Percentiles rank a stretch among this genome's conserved stretches.
Evolutionary conservation across 2,888 invertebrate species (phyloP).

Genomic region (Zygogramma bicolorata): DNA sequence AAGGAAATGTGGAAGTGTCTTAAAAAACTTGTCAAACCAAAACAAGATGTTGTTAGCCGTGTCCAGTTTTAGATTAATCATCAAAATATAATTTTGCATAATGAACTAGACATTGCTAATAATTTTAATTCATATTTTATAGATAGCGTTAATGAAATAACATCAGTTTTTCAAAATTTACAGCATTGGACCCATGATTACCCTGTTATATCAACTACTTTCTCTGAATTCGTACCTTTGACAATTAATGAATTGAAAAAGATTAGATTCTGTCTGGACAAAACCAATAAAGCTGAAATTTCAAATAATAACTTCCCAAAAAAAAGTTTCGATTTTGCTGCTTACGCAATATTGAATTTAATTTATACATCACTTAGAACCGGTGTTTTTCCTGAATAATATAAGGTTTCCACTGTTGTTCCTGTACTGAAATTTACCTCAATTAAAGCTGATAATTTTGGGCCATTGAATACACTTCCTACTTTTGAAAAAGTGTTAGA

Average conservation of each 20-base stretch:
- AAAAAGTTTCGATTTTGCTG: slow-evolving; percentile 12
- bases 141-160: slow-evolving; percentile 2
- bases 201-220: slow-evolving; percentile 6
- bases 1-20: slow-evolving; percentile 13
- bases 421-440: slow-evolving; percentile 6
- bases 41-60: slow-evolving; percentile 11
- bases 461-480: slow-evolving; percentile 15
- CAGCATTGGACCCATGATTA: slow-evolving; percentile 1
- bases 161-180: slow-evolving; percentile 5
- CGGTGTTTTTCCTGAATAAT: slow-evolving; percentile 15
- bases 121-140: slow-evolving; percentile 7
- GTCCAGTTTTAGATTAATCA: too few species aligned
- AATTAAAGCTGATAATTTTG: slow-evolving; percentile 8
- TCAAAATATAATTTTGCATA: too few species aligned
- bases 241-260: slow-evolving; percentile 12
- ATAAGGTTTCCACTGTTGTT: slow-evolving; percentile 14
- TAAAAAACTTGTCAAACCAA: slow-evolving; percentile 9
- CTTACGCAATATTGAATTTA: slow-evolving; percentile 12
- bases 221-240: slow-evolving; percentile 8
- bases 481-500: slow-evolving; percentile 3
- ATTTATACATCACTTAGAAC: slow-evolving; percentile 3
- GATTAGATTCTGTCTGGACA: slow-evolving; percentile 5
- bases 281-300: slow-evolving; percentile 9
- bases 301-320: neutral
- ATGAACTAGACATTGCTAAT: slow-evolving; percentile 11